Evolutionary conservation across 2,113 vertebrate species (phyloP).

Genomic region (Odontophorus gujanensis): DNA sequence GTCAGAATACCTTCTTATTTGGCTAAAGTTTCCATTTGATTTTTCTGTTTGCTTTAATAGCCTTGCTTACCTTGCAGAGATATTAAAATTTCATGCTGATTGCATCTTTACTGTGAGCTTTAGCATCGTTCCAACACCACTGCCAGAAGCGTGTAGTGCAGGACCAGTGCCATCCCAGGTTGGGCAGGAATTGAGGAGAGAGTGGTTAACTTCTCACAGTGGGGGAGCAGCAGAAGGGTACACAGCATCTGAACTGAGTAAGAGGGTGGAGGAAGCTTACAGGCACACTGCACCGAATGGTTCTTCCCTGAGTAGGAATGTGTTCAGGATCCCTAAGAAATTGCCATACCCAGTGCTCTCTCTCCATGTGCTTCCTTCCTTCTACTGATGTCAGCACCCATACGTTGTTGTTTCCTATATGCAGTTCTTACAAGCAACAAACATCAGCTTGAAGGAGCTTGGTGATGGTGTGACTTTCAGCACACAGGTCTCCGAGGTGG

Average conservation of each 20-base stretch:
- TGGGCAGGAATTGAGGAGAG: background rate
- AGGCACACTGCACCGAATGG: fast-evolving
- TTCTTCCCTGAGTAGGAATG: background rate
- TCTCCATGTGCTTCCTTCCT: background rate
- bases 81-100: background rate
- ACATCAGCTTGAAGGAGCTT: background rate
- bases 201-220: background rate
- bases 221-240: background rate
- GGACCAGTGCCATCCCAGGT: background rate
- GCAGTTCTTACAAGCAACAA: background rate
- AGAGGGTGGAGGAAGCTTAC: background rate
- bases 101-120: background rate
- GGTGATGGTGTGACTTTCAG: too few species aligned
- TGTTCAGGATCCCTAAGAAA: background rate
- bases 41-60: background rate
- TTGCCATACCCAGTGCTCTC: too few species aligned
- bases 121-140: too few species aligned
- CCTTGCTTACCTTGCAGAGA: background rate
- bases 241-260: background rate
- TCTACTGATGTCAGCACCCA: too few species aligned
- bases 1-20: background rate
- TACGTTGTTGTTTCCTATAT: fast-evolving
- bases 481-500: background rate
- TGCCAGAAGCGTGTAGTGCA: fast-evolving
- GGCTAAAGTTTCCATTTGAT: background rate